Percentiles rank a stretch among this genome's conserved stretches.
Evolutionary conservation across 2,797 vertebrate species (phyloP).

Genomic region (Poecilia picta): DNA sequence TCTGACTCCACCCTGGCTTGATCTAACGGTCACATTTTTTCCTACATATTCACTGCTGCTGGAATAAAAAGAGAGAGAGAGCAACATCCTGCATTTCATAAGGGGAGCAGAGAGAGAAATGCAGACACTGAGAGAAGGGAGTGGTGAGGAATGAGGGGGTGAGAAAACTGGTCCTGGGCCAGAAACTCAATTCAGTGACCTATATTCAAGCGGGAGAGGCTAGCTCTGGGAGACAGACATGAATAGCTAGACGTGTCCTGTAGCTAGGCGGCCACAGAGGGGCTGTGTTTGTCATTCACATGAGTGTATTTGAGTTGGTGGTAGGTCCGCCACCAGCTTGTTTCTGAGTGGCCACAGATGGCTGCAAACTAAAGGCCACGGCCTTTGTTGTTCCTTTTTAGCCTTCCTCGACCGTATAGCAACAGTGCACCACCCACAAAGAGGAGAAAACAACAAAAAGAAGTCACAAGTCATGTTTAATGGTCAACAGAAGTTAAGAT

Average conservation of each 20-base stretch:
- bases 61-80: slow-evolving; percentile 34
- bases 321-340: slow-evolving; percentile 47
- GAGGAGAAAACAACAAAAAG: slow-evolving; percentile 4
- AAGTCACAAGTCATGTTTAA: background rate
- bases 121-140: slow-evolving; percentile 5
- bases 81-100: slow-evolving; percentile 45
- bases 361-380: slow-evolving; percentile 29
- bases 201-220: slow-evolving; percentile 62
- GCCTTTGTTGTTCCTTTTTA: slow-evolving; percentile 36
- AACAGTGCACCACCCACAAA: slow-evolving; percentile 12
- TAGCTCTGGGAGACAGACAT: slow-evolving; percentile 23
- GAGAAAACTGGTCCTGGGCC: slow-evolving; percentile 53
- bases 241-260: slow-evolving; percentile 63
- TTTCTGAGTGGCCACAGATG: slow-evolving; percentile 67
- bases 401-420: slow-evolving; percentile 29
- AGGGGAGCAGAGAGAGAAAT: background rate
- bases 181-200: slow-evolving; percentile 70
- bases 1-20: slow-evolving; percentile 56
- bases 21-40: slow-evolving; percentile 54
- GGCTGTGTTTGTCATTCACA: slow-evolving; percentile 31
- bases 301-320: slow-evolving; percentile 27
- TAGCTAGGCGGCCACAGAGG: slow-evolving; percentile 15
- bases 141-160: slow-evolving; percentile 6
- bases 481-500: background rate
- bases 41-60: slow-evolving; percentile 3